phyloP scores from a whole-genome alignment of 1,140 invertebrate species.

The Plodia interpunctella region DNA sequence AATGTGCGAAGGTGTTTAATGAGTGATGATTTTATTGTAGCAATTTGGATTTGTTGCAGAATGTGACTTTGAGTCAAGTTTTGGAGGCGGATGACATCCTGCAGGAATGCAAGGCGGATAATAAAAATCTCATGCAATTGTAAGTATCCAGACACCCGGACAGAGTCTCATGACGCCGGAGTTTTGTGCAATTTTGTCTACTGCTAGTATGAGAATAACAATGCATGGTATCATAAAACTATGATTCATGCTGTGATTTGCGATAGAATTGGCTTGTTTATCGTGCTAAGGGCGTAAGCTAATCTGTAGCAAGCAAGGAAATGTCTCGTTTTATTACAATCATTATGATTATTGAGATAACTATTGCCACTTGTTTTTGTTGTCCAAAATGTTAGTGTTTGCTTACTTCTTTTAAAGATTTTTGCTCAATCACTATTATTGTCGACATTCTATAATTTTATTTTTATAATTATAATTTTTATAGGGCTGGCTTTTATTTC shows the following conservation, averaged over 20 bases:
- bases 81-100: conserved; percentile 97
- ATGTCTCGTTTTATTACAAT: no score
- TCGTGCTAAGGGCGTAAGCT: not conserved
- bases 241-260: conserved; percentile 1
- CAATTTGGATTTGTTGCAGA: conserved; percentile 79
- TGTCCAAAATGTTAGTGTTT: no score
- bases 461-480: no score
- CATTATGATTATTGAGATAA: no score
- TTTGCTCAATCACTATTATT: no score
- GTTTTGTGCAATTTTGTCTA: not conserved
- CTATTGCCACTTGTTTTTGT: no score
- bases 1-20: not conserved
- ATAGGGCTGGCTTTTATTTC: no score
- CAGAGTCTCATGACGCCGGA: not conserved
- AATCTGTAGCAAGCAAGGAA: not conserved
- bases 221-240: conserved; percentile 4
- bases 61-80: conserved; percentile 92
- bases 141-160: conserved; percentile 78
- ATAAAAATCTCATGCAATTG: conserved; percentile 94
- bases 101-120: conserved; percentile 96
- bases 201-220: not conserved
- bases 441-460: no score
- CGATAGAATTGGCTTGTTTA: not conserved
- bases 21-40: not conserved
- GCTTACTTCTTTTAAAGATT: no score